Base-by-base conservation (phyloP, 30 jellyfish, hydroid and myxozoan genomes). In the Catostylus mosaicus region DNA sequence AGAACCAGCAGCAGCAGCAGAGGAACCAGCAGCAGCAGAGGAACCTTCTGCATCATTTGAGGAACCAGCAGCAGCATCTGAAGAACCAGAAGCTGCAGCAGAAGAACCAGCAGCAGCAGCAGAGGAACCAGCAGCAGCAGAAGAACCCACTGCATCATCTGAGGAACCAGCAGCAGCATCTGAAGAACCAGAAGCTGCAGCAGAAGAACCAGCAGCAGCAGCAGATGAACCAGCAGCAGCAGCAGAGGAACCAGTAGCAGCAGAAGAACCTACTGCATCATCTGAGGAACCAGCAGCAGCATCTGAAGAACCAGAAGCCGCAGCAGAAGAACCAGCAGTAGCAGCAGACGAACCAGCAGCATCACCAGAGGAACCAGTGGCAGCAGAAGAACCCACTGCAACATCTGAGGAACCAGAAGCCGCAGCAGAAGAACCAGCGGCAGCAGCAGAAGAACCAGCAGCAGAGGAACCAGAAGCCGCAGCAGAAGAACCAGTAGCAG, bases 201-300 rank as follows among this genome's bases (percentile, higher is more conserved):
- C 34, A 2, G 68, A 70, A 24, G 64, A 61, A 37, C 56, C 37
- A n/a, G 54, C 52, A 45, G 90, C 90, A 18, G n/a, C n/a, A n/a
- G 1, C 82, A 3, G 77, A 76, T 19, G 90, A 38, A 16, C 74
- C 78, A 14, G 82, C 69, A 14, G 80, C 80, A 33, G 6, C 69
- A 6, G 80, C 26, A 12, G 90, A 79, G 43, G 26, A 60, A 4
- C 57, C 62, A 34, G 82, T 75, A 5, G 47, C 37, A 0, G 24
- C 75, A 2, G 90, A 79, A 47, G 82, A 38, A n/a, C 82, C 82
- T 47, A 67, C 63, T 30, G 77, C 75, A 8, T 48, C 64, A 47
- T 20, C 67, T 3, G 86, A 75, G 20, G 88, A 76, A 35, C 71
- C 79, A 12, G 69, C 78, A 16, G 78, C 78, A 38, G 84, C 69